Percentiles rank a stretch among this genome's conserved stretches.
Evolutionary conservation across 2,888 invertebrate species (phyloP).

Genomic region (Drosophila neonasuta): DNA sequence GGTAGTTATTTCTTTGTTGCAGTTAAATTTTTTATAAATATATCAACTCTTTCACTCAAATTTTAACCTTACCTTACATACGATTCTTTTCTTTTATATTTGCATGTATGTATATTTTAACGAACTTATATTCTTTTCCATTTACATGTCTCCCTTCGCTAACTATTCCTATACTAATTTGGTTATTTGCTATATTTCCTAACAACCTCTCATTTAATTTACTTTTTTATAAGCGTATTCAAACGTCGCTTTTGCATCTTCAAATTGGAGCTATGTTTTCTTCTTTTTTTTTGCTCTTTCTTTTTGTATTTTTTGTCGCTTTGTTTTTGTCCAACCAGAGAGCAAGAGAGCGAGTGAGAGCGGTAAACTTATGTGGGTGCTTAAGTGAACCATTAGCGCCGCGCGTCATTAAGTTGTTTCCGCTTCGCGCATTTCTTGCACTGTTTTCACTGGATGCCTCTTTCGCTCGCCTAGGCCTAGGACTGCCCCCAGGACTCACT

Average conservation of each 20-base stretch:
- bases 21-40: no score
- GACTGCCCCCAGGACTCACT: background rate
- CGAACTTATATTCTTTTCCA: no score
- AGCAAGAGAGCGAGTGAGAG: slow-evolving; percentile 10
- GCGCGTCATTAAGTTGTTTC: slow-evolving; percentile 79
- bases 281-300: background rate
- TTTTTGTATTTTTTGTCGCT: slow-evolving; percentile 33
- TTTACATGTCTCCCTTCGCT: no score
- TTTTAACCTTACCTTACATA: no score
- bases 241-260: background rate
- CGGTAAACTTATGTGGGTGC: slow-evolving; percentile 75
- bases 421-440: slow-evolving; percentile 73
- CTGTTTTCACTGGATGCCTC: slow-evolving; percentile 51
- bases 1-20: no score
- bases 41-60: no score
- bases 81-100: no score
- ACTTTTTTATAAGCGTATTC: slow-evolving; percentile 14
- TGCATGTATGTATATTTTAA: no score
- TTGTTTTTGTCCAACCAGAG: slow-evolving; percentile 40
- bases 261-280: background rate
- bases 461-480: slow-evolving; percentile 31
- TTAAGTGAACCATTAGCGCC: slow-evolving; percentile 79
- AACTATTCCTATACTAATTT: no score
- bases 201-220: background rate
- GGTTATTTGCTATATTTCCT: no score